Evolutionary conservation across 2,797 vertebrate species (phyloP), one percentile per base, ranked within the genome.

Genomic region (Mus caroli): DNA sequence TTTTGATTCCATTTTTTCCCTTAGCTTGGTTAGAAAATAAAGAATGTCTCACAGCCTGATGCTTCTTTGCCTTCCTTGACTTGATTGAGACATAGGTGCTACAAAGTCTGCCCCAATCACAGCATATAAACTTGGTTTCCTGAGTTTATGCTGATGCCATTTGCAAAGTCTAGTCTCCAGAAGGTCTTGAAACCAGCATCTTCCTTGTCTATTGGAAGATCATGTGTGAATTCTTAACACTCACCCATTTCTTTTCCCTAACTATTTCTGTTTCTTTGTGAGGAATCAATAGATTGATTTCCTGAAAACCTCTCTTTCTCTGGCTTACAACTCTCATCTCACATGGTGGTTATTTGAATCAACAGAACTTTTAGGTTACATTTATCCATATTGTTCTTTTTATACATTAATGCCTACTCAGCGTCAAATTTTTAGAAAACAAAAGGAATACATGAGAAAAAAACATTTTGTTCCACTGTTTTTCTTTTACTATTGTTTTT

Each of bases 341-440:
- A 67, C 8, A 19, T 2, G 46, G 77, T 43, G 9, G 9, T 64
- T 87, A 31, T 12, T 31, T 76, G 19, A 20, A 37, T 37, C 22
- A 43, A 79, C 22, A 85, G 1, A 60, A 40, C n/a, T 62, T 77
- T 82, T 54, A 90, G 24, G 22, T 52, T 75, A 83, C 86, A n/a
- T 34, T 89, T 82, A 84, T 34, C 26, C 20, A 60, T 60, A 54
- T 54, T 90, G 78, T 87, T 86, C 19, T 85, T 20, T 75, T 60
- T 71, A 76, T 11, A 20, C 31, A 56, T 46, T 60, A 76, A 95
- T 34, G 6, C 8, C 71, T 22, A 64, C 2, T 64, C n/a, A 71
- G 2, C 37, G 46, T 91, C 54, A 90, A 90, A 62, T 52, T 52
- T n/a, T 95, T 75, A 85, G 71, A 50, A 95, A 94, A 75, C 82